Evolutionary conservation across 2,888 invertebrate genomes (phyloP), one percentile per base, ranked within the genome.

Genomic region (Tinea trinotella): DNA sequence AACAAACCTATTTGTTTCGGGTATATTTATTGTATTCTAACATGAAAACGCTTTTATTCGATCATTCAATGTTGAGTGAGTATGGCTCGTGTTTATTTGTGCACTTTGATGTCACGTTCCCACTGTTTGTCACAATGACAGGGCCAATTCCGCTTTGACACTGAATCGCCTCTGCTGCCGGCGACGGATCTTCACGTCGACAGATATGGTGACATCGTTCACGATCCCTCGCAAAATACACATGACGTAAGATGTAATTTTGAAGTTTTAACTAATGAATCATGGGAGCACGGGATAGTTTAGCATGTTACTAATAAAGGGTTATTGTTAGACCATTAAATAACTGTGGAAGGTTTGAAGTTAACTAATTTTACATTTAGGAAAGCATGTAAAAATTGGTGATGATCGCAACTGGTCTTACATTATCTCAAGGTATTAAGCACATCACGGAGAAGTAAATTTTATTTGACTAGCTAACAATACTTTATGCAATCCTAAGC

Each of bases 91-190:
- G n/a, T 61, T 55, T 63, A 57, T 55, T 63, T 67, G 64, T 74
- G 59, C 59, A 60, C 18, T 46, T 46, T 46, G 46, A 46, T 46
- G 46, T 46, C 40, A 15, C 18, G 46, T 40, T 40, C 7, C 40
- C 46, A 46, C 46, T 46, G 46, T 46, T 46, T 46, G 46, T 46
- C 46, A 46, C 52, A 13, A 53, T 73, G 70, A 62, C 91, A 95
- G 93, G 94, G 94, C 86, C 94, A 95, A 85, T 95, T 95, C 86
- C 91, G 94, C 71, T 95, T 95, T 88, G 94, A 94, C 82, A 92
- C 92, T 75, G 96, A 95, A 87, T 90, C 89, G 71, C 86, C 90
- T 66, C 90, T 90, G 73, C 88, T 94, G 69, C 92, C 93, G 59
- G 91, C 92, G 67, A 88, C 90, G 67, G 92, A 93, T 72, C 89